phyloP scores from a whole-genome alignment of 2,797 vertebrate genomes.

The Centropyge bicolor region DNA sequence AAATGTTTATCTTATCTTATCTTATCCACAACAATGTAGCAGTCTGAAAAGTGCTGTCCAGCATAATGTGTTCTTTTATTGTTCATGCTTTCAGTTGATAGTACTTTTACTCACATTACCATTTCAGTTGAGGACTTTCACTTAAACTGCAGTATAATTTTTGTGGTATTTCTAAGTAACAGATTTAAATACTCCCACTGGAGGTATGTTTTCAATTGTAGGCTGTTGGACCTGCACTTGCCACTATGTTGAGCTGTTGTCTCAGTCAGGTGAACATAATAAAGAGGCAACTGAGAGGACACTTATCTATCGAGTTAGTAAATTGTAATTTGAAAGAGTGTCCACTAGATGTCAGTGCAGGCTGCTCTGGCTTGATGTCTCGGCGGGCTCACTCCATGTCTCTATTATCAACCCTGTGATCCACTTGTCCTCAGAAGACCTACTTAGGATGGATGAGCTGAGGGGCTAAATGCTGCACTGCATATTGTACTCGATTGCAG shows the following conservation, averaged over 20 bases:
- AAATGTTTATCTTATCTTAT: no score
- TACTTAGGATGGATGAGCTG: conserved; percentile 77
- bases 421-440: conserved; percentile 85
- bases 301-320: background rate
- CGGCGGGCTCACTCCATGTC: conserved; percentile 46
- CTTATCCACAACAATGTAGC: background rate
- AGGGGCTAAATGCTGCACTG: conserved; percentile 75
- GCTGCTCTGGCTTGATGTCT: conserved; percentile 23
- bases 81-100: background rate
- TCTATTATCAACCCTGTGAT: conserved; percentile 73
- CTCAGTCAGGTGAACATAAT: background rate
- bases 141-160: background rate
- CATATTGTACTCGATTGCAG: conserved; percentile 67
- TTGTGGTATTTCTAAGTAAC: background rate
- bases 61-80: background rate
- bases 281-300: background rate
- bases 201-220: background rate
- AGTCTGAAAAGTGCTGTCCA: background rate
- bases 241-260: background rate
- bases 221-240: background rate
- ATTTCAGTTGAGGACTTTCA: background rate
- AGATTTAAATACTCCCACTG: background rate
- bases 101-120: background rate
- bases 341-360: conserved; percentile 82
- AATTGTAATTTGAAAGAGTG: background rate